Evolutionary conservation across 2,888 invertebrate species (phyloP), one percentile per base, ranked within the genome.

Genomic region (Adineta ricciae): DNA sequence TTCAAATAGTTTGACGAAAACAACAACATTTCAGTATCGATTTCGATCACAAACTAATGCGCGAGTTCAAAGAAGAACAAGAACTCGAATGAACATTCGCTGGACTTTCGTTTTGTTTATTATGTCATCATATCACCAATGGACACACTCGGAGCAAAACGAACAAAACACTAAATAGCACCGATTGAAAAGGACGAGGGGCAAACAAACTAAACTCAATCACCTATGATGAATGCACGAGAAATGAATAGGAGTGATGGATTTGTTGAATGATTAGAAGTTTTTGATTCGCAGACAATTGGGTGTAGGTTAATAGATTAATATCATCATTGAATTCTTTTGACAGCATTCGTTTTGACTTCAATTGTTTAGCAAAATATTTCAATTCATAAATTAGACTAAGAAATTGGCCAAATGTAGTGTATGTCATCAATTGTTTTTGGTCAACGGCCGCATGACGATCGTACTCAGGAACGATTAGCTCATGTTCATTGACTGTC

Each of bases 271-370:
- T 78, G 14, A 78, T 41, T 41, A 78, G 11, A 78, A 78, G 41
- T 41, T 78, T 78, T 78, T 78, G 78, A 41, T 78, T 24, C 0
- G n/a, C n/a, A 11, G 78, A 41, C 24, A 78, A 41, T 41, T 38
- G 38, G 38, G 78, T 41, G 41, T 78, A 14, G 11, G 78, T 78
- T 41, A 78, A 78, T 41, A 78, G n/a, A 78, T 41, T 41, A 78
- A 78, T 41, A 78, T 78, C 78, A 9, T 78, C 78, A 41, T 78
- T 78, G n/a, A 78, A 41, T 78, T 78, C 78, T 24, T 78, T 78
- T n/a, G 78, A 78, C 24, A 78, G 41, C 38, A 78, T 38, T 14
- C 78, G 38, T 78, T 38, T 41, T 78, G 78, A 78, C 41, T 41
- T 41, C 9, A 78, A 2, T 78, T 78, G 78, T 36, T 41, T 41